Conservation (phyloP, 2,113 vertebrate genomes). For the Pogonocichla stellata region DNA sequence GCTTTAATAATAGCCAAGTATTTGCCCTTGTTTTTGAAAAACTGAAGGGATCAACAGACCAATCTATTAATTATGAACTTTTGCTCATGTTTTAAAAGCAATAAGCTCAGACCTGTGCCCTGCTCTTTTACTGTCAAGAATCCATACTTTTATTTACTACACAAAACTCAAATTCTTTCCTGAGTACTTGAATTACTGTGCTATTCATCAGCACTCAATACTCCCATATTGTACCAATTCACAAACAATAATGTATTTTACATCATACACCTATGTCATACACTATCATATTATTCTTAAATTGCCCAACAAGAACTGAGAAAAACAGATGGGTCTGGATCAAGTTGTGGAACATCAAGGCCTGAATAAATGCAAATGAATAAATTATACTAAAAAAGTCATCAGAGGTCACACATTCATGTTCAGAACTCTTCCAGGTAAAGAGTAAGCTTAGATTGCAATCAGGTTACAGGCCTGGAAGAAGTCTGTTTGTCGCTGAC, state of each 20-base stretch:
- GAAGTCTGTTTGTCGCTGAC: background rate
- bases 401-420: background rate
- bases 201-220: background rate
- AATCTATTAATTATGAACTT: background rate
- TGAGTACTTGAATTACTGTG: background rate
- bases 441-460: background rate
- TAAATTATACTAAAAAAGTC: background rate
- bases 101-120: background rate
- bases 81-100: background rate
- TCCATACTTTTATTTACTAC: background rate
- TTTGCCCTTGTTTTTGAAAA: background rate
- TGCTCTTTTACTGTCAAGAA: background rate
- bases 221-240: background rate
- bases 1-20: background rate
- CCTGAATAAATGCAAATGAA: background rate
- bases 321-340: background rate
- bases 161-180: background rate
- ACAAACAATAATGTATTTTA: background rate
- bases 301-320: background rate
- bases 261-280: background rate
- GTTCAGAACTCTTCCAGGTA: background rate
- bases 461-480: background rate
- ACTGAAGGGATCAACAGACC: background rate
- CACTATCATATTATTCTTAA: background rate
- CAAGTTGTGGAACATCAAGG: background rate